Percentiles rank a stretch among this genome's conserved stretches.
Conservation (phyloP, 2,888 invertebrate species). For the Zygaena filipendulae region DNA sequence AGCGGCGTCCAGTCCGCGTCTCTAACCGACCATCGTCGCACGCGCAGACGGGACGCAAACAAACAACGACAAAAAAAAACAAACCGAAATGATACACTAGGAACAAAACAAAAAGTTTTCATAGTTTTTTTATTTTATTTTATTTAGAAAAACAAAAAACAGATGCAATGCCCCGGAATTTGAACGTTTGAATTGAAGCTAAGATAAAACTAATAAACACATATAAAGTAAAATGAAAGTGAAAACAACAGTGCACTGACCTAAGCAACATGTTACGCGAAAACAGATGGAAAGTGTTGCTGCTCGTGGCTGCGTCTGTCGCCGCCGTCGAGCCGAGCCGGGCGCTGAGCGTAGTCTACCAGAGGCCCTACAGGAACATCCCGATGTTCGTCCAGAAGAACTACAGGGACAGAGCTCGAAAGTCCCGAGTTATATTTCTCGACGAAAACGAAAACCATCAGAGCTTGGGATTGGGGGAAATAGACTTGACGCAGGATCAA, state of each 20-base stretch:
- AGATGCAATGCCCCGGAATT: not conserved
- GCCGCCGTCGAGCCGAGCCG: slow-evolving; percentile 49
- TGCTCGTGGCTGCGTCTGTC: slow-evolving; percentile 42
- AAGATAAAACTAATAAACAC: slow-evolving; percentile 13
- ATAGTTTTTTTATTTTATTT: slow-evolving; percentile 16
- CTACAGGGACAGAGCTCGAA: slow-evolving; percentile 24
- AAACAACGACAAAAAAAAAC: slow-evolving; percentile 15
- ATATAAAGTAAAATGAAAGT: slow-evolving; percentile 49
- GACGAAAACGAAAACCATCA: slow-evolving; percentile 49
- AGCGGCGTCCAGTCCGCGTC: slow-evolving; percentile 23
- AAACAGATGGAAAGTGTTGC: slow-evolving; percentile 60
- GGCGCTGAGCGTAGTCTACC: slow-evolving; percentile 46
- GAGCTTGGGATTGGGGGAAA: slow-evolving; percentile 46
- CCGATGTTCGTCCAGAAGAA: slow-evolving; percentile 51
- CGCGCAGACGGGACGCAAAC: slow-evolving; percentile 20
- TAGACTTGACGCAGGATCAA: slow-evolving; percentile 37
- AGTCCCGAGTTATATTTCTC: slow-evolving; percentile 41
- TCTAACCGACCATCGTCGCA: slow-evolving; percentile 20
- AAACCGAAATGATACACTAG: slow-evolving; percentile 9
- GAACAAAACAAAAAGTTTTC: slow-evolving; percentile 15
- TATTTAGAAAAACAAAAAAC: slow-evolving; percentile 11
- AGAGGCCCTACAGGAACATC: slow-evolving; percentile 36
- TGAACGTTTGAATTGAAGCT: not conserved
- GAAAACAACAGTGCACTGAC: slow-evolving; percentile 51
- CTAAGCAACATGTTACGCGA: slow-evolving; percentile 56